Evolutionary conservation across 1,140 invertebrate genomes (phyloP), one percentile per base, ranked within the genome.

Genomic region (Caligus rogercresseyi): DNA sequence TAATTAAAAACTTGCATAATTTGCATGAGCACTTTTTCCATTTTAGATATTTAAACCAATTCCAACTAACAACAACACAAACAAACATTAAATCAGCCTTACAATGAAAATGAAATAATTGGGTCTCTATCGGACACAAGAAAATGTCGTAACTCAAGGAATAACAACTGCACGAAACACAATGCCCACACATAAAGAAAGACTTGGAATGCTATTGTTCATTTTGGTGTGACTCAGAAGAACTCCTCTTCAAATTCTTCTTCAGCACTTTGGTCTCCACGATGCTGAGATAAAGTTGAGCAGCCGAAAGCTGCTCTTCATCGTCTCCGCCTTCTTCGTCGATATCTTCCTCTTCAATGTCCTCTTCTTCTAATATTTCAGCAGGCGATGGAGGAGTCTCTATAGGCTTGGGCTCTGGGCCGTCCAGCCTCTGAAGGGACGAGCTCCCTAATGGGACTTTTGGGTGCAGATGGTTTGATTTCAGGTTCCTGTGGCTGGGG

Each of bases 231-330:
- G n/a, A n/a, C n/a, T n/a, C 31, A 64, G 21, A 64, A 64, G 53
- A 64, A 65, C 1, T 64, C 63, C 20, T 64, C 63, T 18, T 25
- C 51, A 23, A 19, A 61, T 58, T 65, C 63, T 7, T 23, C 23
- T 11, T 64, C 14, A 26, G 20, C 57, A 31, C 16, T 52, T 31
- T n/a, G n/a, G n/a, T 64, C 63, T 18, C 63, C 58, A 1, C 19
- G 16, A 24, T 64, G 53, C 24, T 66, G 61, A 53, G 61, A 67
- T 20, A 52, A 63, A 43, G 61, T 54, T 56, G 31, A 25, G n/a
- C 20, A 16, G 24, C 66, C 25, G 20, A 63, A 54, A 52, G 53
- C 54, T 23, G 54, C 13, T 52, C 19, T 16, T 66, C 64, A 13
- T 62, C 24, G 19, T 18, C 57, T 13, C 19, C 23, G 14, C 60